Conservation (phyloP, 2,113 vertebrate genomes). For the Garra rufa region DNA sequence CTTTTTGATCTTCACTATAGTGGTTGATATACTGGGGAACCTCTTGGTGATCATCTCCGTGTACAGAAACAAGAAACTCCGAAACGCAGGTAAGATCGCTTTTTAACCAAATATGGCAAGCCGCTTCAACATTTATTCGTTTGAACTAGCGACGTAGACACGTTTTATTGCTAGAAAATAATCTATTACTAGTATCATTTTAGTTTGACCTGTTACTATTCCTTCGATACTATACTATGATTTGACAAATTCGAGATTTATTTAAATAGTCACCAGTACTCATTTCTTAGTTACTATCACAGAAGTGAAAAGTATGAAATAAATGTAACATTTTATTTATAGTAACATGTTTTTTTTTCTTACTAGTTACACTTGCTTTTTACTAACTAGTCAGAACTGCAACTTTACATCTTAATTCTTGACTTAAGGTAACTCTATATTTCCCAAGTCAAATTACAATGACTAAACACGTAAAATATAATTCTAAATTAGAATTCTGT, state of each 20-base stretch:
- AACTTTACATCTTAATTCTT: background rate
- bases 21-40: slow-evolving; percentile 92
- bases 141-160: background rate
- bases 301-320: background rate
- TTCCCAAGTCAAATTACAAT: background rate
- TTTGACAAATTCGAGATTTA: background rate
- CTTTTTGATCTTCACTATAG: slow-evolving; percentile 91
- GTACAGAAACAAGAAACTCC: slow-evolving; percentile 90
- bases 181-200: background rate
- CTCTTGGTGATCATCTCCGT: slow-evolving; percentile 93
- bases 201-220: background rate
- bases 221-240: background rate
- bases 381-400: background rate
- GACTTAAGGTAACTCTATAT: background rate
- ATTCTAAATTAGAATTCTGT: background rate
- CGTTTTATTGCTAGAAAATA: background rate
- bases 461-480: no score
- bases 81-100: slow-evolving; percentile 83
- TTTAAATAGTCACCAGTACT: background rate
- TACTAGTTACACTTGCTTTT: background rate
- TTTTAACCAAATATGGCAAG: background rate
- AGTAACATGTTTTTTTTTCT: background rate
- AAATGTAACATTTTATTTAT: background rate
- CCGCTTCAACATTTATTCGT: background rate
- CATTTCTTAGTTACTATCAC: background rate